Evolutionary conservation across 2,113 vertebrate genomes (phyloP).

Genomic region (Myiagra hebetior): DNA sequence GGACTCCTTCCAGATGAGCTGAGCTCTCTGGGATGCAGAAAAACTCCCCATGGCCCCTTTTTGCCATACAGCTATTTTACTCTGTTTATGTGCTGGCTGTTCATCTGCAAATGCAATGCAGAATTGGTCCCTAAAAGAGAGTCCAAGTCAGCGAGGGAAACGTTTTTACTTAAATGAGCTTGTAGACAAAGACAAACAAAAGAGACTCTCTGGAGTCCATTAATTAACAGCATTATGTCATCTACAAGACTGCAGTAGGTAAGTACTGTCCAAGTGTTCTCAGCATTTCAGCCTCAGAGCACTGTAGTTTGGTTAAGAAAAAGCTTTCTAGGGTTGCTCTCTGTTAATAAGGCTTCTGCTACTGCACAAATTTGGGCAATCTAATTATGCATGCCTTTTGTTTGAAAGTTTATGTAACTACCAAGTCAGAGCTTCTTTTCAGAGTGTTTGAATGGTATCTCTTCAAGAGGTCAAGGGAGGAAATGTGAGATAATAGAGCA

Average conservation of each 20-base stretch:
- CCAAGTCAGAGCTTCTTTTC: constrained; percentile 47
- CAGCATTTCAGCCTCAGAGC: not conserved
- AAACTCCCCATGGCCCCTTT: not conserved
- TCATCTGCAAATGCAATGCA: not conserved
- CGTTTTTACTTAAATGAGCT: not conserved
- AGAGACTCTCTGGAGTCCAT: not conserved
- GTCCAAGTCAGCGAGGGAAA: not conserved
- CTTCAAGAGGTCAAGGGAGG: constrained; percentile 41
- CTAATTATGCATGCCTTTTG: constrained; percentile 46
- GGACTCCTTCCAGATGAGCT: not conserved
- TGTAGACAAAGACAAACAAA: not conserved
- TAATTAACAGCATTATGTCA: constrained; percentile 27
- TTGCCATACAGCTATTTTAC: not conserved
- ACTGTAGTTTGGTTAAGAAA: not conserved
- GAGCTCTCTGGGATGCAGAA: not conserved
- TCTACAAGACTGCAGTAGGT: not conserved
- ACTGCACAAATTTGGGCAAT: not conserved
- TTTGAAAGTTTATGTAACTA: constrained; percentile 45
- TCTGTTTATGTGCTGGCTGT: not conserved
- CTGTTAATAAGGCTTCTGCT: constrained; percentile 7
- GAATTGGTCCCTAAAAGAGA: not conserved
- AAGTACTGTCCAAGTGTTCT: not conserved
- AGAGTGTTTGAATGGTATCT: constrained; percentile 28
- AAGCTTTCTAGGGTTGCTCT: not conserved
- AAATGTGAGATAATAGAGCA: constrained; percentile 46